These are phyloP conservation scores for Drosophila serrata DNA, from an alignment of 1,140 invertebrate species.

Conservation along the genomic window DNA sequence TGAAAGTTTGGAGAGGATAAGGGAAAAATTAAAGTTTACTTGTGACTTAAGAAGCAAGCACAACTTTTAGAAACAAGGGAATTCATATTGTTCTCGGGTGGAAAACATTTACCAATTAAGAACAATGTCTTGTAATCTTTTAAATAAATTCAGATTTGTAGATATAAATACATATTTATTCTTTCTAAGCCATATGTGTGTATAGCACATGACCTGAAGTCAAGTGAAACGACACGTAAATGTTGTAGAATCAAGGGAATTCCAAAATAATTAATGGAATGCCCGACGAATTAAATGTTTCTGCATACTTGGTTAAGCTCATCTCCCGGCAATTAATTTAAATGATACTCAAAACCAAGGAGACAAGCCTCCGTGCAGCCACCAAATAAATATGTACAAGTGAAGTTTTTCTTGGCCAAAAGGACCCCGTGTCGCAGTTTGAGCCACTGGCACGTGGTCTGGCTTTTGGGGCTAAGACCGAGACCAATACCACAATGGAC, in stretches of 20 bases:
- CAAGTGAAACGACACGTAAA: neutral
- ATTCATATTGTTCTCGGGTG: neutral
- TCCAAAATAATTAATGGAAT: slow-evolving; percentile 20
- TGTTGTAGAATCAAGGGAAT: neutral
- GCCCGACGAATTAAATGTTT: slow-evolving; percentile 28
- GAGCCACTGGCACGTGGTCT: slow-evolving; percentile 30
- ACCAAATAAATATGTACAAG: slow-evolving; percentile 12
- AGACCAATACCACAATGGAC: slow-evolving; percentile 41
- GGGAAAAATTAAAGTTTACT: neutral
- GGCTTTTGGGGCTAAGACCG: slow-evolving; percentile 15
- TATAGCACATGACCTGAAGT: neutral
- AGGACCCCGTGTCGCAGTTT: slow-evolving; percentile 24
- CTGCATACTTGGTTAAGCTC: slow-evolving; percentile 6
- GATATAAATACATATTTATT: neutral
- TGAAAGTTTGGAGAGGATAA: neutral
- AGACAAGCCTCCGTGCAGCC: slow-evolving; percentile 1
- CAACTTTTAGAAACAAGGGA: neutral
- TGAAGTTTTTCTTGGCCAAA: slow-evolving; percentile 21
- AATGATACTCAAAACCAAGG: slow-evolving; percentile 42
- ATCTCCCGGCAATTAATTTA: slow-evolving; percentile 45
- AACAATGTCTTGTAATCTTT: neutral
- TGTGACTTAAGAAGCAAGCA: neutral
- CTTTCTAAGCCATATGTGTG: neutral
- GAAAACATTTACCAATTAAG: neutral
- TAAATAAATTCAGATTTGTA: neutral